Base-by-base conservation (phyloP, 2,888 invertebrate genomes). In the Euproctis similis region DNA sequence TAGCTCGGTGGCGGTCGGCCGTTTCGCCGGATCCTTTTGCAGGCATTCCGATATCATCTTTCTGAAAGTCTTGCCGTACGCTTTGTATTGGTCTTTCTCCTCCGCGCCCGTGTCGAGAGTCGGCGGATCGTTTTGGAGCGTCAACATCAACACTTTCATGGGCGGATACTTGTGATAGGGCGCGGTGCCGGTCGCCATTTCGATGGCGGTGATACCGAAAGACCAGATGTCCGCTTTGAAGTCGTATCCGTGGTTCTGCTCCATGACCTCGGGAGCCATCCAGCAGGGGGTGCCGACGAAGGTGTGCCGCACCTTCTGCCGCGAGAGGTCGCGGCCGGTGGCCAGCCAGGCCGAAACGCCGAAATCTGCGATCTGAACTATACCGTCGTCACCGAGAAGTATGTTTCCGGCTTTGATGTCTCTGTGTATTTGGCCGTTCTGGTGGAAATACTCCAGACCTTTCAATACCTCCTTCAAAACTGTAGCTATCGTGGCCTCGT, bases 181-280 rank as follows among this genome's bases (percentile, higher is more conserved):
- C 2, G 99, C 99, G 1, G 98, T 98, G 28, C 97, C 97, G 10
- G 97, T 96, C 3, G 98, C 99, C 92, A 99, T 93, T 84, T 99
- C 99, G 49, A 99, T 98, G 4, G 98, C 98, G 1, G 99, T 98
- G 46, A 98, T 97, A 19, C 97, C 97, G 71, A 97, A 92, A 3
- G 88, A 88, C 89, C 89, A 89, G 38, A 89, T 87, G 59, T 89
- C 89, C 2, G 99, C 99, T 80, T 99, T 98, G 82, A 98, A 99
- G 77, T 99, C 98, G 71, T 99, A 99, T 4, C 99, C 99, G 70
- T 97, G 96, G 76, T 96, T 96, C 88, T 93, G 97, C 75, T 97
- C 97, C 98, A 99, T 99, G 42, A 99, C 99, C 85, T 99, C 99
- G 4, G 98, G 98, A 8, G 98, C 98, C 98, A 98, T 98, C 98